Evolutionary conservation across 1,140 invertebrate species (phyloP).

Genomic region (Babylonia areolata): DNA sequence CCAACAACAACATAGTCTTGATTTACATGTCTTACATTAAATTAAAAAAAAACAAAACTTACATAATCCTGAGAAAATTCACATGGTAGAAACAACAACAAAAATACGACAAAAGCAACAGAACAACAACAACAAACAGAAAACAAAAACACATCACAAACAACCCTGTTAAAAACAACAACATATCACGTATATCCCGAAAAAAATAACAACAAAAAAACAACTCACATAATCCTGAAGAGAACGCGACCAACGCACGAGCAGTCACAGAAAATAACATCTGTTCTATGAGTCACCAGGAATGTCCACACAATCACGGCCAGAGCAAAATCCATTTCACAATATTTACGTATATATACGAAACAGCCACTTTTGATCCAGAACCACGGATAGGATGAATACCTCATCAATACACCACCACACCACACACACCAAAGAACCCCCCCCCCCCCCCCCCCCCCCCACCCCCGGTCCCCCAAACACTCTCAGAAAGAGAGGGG

Average conservation of each 20-base stretch:
- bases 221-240: not conserved
- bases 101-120: too few species aligned
- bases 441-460: too few species aligned
- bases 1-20: not conserved
- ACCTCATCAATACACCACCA: not conserved
- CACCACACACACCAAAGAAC: not conserved
- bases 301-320: not conserved
- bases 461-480: too few species aligned
- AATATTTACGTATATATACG: constrained; percentile 17
- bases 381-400: not conserved
- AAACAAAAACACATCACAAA: not conserved
- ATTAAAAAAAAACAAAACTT: not conserved
- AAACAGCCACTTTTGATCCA: not conserved
- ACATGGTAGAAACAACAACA: not conserved
- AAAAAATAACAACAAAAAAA: too few species aligned
- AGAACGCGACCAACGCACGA: not conserved
- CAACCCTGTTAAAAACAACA: too few species aligned
- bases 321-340: not conserved
- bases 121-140: too few species aligned
- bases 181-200: too few species aligned
- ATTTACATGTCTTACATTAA: not conserved
- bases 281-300: not conserved
- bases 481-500: not conserved
- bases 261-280: not conserved
- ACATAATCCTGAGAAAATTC: not conserved